Evolutionary conservation across 2,888 invertebrate genomes (phyloP).

Genomic region (Gasteruption jaculator): DNA sequence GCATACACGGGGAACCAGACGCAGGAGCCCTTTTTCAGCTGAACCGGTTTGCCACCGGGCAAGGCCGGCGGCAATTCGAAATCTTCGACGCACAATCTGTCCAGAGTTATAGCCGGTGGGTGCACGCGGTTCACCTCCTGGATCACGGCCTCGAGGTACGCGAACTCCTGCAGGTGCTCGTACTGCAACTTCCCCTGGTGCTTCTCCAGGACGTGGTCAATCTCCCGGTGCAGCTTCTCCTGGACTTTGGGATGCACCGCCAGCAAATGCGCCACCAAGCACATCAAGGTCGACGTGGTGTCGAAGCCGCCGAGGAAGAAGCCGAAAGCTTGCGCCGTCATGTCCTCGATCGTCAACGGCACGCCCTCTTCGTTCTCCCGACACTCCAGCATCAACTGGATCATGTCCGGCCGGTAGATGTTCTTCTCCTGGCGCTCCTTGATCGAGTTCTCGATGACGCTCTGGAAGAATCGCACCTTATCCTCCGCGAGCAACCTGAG

Average conservation of each 20-base stretch:
- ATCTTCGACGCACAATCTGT: constrained; percentile 37
- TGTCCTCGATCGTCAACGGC: constrained; percentile 37
- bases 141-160: constrained; percentile 57
- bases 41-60: constrained; percentile 33
- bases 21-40: constrained; percentile 35
- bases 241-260: constrained; percentile 32
- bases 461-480: constrained; percentile 20
- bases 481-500: constrained; percentile 12
- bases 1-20: constrained; percentile 37
- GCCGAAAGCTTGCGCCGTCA: constrained; percentile 52
- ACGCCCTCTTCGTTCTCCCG: constrained; percentile 17
- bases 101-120: constrained; percentile 29
- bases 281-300: constrained; percentile 31
- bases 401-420: constrained; percentile 32
- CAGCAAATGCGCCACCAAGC: constrained; percentile 31
- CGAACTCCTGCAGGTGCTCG: constrained; percentile 51
- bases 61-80: constrained; percentile 36
- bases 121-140: constrained; percentile 37
- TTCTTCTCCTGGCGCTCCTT: constrained; percentile 20
- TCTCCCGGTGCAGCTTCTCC: constrained; percentile 31
- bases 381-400: constrained; percentile 34
- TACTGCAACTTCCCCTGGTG: no score
- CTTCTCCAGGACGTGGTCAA: constrained; percentile 27
- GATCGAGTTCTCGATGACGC: constrained; percentile 20
- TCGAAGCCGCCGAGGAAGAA: constrained; percentile 43